Evolutionary conservation across 2,797 vertebrate species (phyloP).

Genomic region (Antrozous pallidus): DNA sequence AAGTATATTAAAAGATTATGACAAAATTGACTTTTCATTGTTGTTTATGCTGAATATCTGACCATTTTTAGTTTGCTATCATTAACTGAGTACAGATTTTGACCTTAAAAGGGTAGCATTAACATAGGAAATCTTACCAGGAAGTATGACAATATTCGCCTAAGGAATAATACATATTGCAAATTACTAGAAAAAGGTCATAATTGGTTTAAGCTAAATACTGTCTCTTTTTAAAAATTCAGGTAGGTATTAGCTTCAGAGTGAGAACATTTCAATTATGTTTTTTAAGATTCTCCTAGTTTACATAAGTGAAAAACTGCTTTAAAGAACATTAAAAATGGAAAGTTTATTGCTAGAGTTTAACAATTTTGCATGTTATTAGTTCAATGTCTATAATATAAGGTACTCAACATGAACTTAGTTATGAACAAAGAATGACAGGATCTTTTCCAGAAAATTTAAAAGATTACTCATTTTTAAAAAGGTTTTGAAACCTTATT

Average conservation of each 20-base stretch:
- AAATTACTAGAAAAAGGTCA: slow-evolving; percentile 73
- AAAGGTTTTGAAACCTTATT: not conserved
- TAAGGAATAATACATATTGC: slow-evolving; percentile 71
- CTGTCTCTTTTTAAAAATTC: not conserved
- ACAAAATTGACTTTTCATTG: slow-evolving; percentile 24
- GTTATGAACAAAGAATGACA: not conserved
- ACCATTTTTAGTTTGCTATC: slow-evolving; percentile 55
- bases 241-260: slow-evolving; percentile 46
- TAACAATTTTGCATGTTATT: not conserved
- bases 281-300: slow-evolving; percentile 37
- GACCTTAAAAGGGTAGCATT: slow-evolving; percentile 74
- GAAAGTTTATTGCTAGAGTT: slow-evolving; percentile 9
- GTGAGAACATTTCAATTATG: slow-evolving; percentile 51
- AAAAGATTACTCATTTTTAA: slow-evolving; percentile 38
- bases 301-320: not conserved
- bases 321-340: slow-evolving; percentile 19
- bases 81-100: slow-evolving; percentile 63
- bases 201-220: slow-evolving; percentile 66
- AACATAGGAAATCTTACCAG: slow-evolving; percentile 65
- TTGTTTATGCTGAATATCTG: slow-evolving; percentile 57
- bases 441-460: not conserved
- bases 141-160: slow-evolving; percentile 35
- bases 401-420: not conserved
- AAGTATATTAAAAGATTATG: not conserved
- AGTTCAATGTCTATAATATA: not conserved